A percentile compares a stretch with the other conserved stretches of the same genome.
phyloP scores from a whole-genome alignment of 2,113 vertebrate genomes.

The Prinia subflava region DNA sequence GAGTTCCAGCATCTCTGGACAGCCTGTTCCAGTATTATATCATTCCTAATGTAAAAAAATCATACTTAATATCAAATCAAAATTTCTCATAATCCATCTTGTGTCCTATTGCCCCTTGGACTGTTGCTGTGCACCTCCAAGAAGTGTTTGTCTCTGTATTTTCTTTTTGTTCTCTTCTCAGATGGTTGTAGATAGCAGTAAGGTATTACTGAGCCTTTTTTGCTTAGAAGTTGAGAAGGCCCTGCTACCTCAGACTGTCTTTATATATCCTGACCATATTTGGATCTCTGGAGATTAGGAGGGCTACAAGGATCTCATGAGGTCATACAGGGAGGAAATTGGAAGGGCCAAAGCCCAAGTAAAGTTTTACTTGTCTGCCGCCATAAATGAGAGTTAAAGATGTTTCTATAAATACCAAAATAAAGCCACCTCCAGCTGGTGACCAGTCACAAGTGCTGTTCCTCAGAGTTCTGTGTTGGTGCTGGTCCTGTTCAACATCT shows the following conservation, averaged over 20 bases:
- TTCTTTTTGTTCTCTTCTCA: neutral
- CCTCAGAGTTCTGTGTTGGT: neutral
- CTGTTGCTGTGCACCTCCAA: accelerated
- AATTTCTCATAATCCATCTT: neutral
- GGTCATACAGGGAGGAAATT: neutral
- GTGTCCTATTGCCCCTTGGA: neutral
- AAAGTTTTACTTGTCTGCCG: neutral
- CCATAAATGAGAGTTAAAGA: neutral
- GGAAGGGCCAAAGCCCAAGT: neutral
- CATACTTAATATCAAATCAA: neutral
- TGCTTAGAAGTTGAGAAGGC: neutral
- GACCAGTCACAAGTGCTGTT: neutral
- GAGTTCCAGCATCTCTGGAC: neutral
- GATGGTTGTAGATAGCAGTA: neutral
- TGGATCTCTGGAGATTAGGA: neutral
- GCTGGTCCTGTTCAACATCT: neutral
- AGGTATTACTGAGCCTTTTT: neutral
- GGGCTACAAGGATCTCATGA: neutral
- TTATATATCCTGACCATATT: neutral
- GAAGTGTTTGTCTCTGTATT: neutral
- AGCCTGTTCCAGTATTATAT: neutral
- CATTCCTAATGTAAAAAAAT: neutral
- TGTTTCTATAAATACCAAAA: neutral
- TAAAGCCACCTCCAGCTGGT: neutral
- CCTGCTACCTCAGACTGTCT: neutral